phyloP scores from a whole-genome alignment of 2,888 invertebrate species.

The Clusia tigrina region DNA sequence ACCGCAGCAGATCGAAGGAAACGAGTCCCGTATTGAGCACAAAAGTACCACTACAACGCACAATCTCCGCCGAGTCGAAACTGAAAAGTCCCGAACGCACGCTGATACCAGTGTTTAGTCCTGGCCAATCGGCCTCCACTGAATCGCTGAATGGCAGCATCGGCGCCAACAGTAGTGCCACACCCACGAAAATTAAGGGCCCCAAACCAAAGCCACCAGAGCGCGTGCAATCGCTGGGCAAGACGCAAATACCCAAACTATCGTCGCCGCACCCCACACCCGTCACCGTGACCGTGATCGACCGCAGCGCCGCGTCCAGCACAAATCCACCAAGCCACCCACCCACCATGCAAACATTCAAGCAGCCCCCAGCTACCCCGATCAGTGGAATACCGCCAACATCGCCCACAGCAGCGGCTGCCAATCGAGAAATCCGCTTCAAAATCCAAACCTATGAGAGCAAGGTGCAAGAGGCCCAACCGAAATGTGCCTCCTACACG shows the following conservation, averaged over 20 bases:
- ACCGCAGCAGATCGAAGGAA: constrained; percentile 55
- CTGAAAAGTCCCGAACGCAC: constrained; percentile 52
- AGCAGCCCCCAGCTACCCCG: constrained; percentile 43
- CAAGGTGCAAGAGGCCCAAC: constrained; percentile 45
- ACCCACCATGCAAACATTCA: constrained; percentile 59
- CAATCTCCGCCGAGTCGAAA: constrained; percentile 56
- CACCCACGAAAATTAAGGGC: constrained; percentile 46
- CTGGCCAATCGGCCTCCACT: constrained; percentile 38
- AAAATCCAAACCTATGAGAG: constrained; percentile 64
- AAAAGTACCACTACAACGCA: constrained; percentile 48
- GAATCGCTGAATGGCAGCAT: constrained; percentile 47
- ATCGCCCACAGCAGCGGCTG: constrained; percentile 39
- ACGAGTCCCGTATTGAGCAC: constrained; percentile 40
- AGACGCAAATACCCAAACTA: constrained; percentile 61
- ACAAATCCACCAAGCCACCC: constrained; percentile 39
- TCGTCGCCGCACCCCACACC: constrained; percentile 27
- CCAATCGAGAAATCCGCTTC: constrained; percentile 58
- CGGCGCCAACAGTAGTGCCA: too few relatives aligned
- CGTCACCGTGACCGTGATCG: constrained; percentile 37
- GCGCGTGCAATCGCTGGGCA: constrained; percentile 59
- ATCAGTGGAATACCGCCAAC: constrained; percentile 44
- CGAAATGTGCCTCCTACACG: constrained; percentile 34
- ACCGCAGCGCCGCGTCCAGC: constrained; percentile 27
- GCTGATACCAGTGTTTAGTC: constrained; percentile 52
- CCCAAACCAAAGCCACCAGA: constrained; percentile 63